Evolutionary conservation across 1,140 invertebrate genomes (phyloP).

Genomic region (Coelopa frigida): DNA sequence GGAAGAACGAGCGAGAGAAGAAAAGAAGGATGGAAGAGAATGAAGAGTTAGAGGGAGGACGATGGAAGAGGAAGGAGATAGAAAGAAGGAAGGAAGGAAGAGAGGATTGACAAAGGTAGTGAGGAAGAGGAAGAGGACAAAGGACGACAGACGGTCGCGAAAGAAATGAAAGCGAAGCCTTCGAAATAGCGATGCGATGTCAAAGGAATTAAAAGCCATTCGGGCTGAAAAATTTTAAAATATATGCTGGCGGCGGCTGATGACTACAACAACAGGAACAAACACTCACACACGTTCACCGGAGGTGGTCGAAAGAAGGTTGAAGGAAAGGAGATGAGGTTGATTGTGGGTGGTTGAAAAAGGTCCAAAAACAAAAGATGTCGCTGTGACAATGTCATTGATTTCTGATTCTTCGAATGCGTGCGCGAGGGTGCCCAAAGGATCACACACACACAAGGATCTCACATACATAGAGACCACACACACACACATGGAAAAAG

Average conservation of each 20-base stretch:
- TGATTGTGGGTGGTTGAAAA: too few species aligned
- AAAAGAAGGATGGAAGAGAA: too few species aligned
- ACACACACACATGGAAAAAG: too few species aligned
- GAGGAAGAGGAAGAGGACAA: too few species aligned
- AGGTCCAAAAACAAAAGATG: slow-evolving; percentile 12
- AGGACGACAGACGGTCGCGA: too few species aligned
- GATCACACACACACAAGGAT: background rate
- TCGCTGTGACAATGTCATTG: slow-evolving; percentile 16
- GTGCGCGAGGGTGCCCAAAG: background rate
- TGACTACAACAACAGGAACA: background rate
- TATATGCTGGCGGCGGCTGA: slow-evolving; percentile 10
- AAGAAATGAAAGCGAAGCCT: background rate
- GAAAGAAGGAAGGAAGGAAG: too few species aligned
- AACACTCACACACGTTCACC: slow-evolving; percentile 1
- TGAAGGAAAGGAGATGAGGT: too few species aligned
- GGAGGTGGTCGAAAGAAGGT: too few species aligned
- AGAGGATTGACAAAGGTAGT: too few species aligned
- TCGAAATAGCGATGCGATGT: background rate
- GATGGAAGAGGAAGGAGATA: too few species aligned
- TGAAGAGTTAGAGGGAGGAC: too few species aligned
- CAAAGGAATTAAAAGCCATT: slow-evolving; percentile 20
- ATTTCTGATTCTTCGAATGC: slow-evolving; percentile 12
- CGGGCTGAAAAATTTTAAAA: slow-evolving; percentile 17
- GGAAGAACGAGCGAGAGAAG: too few species aligned
- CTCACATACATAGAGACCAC: background rate